A percentile compares a stretch with the other conserved stretches of the same genome.
phyloP scores from a whole-genome alignment of 2,113 vertebrate species.

The Hystrix cristata region DNA sequence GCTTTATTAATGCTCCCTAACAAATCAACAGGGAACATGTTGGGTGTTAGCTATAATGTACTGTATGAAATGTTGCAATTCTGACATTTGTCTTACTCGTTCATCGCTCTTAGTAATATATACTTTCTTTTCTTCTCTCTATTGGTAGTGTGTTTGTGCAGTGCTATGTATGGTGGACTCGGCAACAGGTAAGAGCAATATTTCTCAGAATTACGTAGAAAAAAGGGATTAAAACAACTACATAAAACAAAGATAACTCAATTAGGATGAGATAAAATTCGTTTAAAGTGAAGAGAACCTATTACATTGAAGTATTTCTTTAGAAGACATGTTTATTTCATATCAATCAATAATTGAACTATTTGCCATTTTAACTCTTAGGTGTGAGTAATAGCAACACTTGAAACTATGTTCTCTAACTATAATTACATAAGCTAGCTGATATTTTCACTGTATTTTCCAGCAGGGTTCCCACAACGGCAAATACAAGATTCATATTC shows the following conservation, averaged over 20 bases:
- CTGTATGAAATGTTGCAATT: neutral
- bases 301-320: neutral
- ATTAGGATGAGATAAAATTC: neutral
- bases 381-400: neutral
- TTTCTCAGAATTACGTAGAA: neutral
- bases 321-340: conserved; percentile 21
- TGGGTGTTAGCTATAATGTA: neutral
- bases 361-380: neutral
- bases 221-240: neutral
- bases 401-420: neutral
- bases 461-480: conserved; percentile 22
- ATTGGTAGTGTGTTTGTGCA: neutral
- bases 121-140: neutral
- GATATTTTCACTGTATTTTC: neutral
- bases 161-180: neutral
- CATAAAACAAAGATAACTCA: neutral
- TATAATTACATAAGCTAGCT: neutral
- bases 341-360: neutral
- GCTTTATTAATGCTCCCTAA: neutral
- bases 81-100: neutral
- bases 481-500: neutral
- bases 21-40: neutral
- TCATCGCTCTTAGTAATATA: neutral
- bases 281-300: neutral
- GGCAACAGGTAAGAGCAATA: neutral